Conservation (phyloP, 1,140 invertebrate genomes). For the Apis dorsata region DNA sequence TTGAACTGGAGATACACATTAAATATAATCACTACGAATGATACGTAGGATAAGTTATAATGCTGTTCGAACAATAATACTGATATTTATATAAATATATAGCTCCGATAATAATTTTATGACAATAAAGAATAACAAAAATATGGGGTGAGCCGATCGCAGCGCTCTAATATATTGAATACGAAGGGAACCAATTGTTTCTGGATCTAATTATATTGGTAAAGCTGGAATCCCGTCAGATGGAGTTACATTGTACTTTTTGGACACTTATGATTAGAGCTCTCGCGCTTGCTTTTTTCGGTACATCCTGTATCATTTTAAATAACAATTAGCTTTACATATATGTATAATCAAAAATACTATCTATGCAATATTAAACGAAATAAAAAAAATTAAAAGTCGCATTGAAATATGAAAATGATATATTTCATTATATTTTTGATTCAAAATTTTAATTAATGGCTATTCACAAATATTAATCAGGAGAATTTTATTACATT, state of each 20-base stretch:
- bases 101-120: conserved; percentile 71
- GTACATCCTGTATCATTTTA: conserved; percentile 49
- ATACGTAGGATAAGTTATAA: conserved; percentile 77
- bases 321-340: conserved; percentile 61
- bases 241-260: neutral
- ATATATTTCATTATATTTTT: neutral
- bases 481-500: neutral
- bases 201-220: neutral
- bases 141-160: conserved; percentile 33
- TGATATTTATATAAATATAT: conserved; percentile 74
- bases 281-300: conserved; percentile 11
- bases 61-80: conserved; percentile 81
- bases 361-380: neutral
- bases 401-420: neutral
- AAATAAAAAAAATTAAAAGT: conserved; percentile 17
- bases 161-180: neutral
- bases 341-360: conserved; percentile 45
- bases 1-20: conserved; percentile 52
- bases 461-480: neutral
- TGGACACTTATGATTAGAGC: neutral
- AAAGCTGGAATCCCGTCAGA: neutral
- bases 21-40: conserved; percentile 57
- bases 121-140: conserved; percentile 71
- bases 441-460: neutral
- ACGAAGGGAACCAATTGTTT: neutral